phyloP scores from a whole-genome alignment of 2,888 invertebrate species.

The Harmothoe impar region DNA sequence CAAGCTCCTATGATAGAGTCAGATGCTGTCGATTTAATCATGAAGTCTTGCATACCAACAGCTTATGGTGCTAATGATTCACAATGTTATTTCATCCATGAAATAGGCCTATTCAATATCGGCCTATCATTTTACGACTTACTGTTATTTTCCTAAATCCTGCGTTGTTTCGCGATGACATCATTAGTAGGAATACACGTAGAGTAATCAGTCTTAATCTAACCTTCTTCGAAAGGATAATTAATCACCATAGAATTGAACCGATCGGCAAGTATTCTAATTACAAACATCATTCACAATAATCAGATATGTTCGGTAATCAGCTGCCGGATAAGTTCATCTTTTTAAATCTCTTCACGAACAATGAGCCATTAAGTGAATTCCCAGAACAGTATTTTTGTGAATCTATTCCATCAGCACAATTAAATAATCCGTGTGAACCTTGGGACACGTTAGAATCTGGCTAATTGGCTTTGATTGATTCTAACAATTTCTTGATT shows the following conservation, averaged over 20 bases:
- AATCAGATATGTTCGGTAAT: neutral
- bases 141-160: neutral
- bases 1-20: neutral
- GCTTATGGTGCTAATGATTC: neutral
- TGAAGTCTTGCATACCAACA: neutral
- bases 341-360: neutral
- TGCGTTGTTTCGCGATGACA: neutral
- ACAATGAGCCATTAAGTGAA: slow-evolving; percentile 1
- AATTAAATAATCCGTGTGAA: neutral
- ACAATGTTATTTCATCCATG: neutral
- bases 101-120: neutral
- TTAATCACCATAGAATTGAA: slow-evolving; percentile 35
- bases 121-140: neutral
- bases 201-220: neutral
- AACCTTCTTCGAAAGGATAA: neutral
- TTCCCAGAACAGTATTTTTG: neutral
- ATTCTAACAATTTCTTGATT: neutral
- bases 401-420: neutral
- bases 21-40: neutral
- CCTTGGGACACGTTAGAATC: neutral
- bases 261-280: neutral
- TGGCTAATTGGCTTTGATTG: neutral
- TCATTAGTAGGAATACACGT: neutral
- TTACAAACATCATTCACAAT: slow-evolving; percentile 32
- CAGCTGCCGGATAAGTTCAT: neutral